Evolutionary conservation across 1,140 invertebrate species (phyloP).

Genomic region (Pseudomyrmex concolor): DNA sequence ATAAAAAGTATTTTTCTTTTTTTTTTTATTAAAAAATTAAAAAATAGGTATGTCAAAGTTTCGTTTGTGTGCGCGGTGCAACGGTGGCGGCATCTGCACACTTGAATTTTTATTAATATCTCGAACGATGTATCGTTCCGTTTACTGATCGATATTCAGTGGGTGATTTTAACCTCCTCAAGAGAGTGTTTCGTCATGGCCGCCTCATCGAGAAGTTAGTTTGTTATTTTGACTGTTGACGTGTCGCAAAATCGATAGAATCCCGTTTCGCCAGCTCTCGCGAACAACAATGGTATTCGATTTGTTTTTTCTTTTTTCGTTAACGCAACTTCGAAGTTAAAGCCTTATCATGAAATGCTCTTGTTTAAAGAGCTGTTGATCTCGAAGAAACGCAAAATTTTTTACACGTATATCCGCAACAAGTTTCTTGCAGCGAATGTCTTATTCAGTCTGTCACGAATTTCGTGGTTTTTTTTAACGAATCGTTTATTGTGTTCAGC

Average conservation of each 20-base stretch:
- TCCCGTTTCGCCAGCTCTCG: background rate
- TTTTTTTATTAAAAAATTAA: too few relatives aligned
- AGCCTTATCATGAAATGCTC: background rate
- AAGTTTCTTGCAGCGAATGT: background rate
- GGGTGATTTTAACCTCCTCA: conserved; percentile 41
- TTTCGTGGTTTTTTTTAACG: background rate
- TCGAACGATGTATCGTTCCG: conserved; percentile 8
- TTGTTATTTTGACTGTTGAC: conserved; percentile 33
- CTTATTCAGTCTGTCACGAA: background rate
- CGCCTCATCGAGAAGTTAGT: background rate
- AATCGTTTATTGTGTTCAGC: conserved; percentile 79
- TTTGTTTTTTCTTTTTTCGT: conserved; percentile 48
- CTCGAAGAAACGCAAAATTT: background rate
- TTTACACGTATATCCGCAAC: background rate
- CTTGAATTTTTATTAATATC: background rate
- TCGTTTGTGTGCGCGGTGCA: too few relatives aligned
- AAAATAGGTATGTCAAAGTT: too few relatives aligned
- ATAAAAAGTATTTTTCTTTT: too few relatives aligned
- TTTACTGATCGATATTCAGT: conserved; percentile 4
- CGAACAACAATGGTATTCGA: conserved; percentile 62
- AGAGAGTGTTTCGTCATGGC: background rate
- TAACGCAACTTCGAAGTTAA: background rate
- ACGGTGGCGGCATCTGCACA: conserved; percentile 26
- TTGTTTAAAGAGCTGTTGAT: background rate
- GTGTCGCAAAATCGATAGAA: background rate